Percentiles rank a stretch among this genome's conserved stretches.
phyloP scores from a whole-genome alignment of 2,113 vertebrate genomes.

The Chionomys nivalis region DNA sequence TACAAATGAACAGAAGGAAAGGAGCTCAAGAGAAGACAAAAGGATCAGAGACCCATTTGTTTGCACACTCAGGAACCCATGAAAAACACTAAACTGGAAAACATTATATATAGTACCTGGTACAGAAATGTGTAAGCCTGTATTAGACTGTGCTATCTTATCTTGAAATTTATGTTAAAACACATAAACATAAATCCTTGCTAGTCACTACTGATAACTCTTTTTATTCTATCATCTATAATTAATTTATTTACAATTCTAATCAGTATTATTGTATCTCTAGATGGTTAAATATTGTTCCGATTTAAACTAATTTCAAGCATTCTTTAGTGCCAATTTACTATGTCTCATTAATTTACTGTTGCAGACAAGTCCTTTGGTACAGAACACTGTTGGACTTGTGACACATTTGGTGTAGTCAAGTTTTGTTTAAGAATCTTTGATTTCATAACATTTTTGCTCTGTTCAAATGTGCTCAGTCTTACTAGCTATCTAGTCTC shows the following conservation, averaged over 20 bases:
- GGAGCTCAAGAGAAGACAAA: too few relatives aligned
- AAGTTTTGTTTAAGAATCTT: slow-evolving; percentile 52
- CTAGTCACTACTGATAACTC: neutral
- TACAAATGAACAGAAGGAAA: neutral
- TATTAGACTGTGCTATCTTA: neutral
- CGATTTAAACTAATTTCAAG: slow-evolving; percentile 25
- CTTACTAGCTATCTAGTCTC: slow-evolving; percentile 27
- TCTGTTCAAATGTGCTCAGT: slow-evolving; percentile 14
- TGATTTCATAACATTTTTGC: slow-evolving; percentile 40
- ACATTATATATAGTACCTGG: neutral
- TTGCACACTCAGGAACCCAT: too few relatives aligned
- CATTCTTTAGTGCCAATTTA: neutral
- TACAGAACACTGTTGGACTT: neutral
- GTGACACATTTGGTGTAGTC: neutral
- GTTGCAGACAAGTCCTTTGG: neutral
- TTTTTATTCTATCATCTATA: neutral
- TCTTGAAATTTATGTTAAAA: neutral
- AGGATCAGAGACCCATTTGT: neutral
- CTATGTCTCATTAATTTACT: neutral
- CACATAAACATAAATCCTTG: neutral
- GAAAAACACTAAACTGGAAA: neutral
- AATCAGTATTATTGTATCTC: neutral
- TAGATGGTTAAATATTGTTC: neutral
- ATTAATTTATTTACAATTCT: neutral
- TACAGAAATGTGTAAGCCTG: neutral